Evolutionary conservation across 92 coral and sea anemone genomes (phyloP).

Genomic region (Porites rus): DNA sequence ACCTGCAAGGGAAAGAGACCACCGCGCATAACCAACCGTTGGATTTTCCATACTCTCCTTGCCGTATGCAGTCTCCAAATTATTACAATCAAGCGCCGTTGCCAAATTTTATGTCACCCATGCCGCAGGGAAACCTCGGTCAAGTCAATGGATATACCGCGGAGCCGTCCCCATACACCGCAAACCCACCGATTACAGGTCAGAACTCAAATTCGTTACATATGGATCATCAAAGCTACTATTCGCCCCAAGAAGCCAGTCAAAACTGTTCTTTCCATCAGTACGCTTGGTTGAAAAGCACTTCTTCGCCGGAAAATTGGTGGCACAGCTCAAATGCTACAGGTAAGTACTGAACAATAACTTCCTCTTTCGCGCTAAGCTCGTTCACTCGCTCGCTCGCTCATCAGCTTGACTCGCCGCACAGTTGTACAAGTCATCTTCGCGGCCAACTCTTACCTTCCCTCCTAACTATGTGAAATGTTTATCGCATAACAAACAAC

Average conservation of each 20-base stretch:
- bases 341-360: slow-evolving; percentile 54
- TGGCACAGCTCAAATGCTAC: slow-evolving; percentile 85
- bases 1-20: slow-evolving; percentile 80
- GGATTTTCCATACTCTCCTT: slow-evolving; percentile 96
- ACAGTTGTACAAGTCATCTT: background rate
- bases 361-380: slow-evolving; percentile 30
- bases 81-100: slow-evolving; percentile 91
- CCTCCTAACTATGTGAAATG: slow-evolving; percentile 23
- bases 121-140: slow-evolving; percentile 89
- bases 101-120: slow-evolving; percentile 89
- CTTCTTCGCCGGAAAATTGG: slow-evolving; percentile 91
- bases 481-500: slow-evolving; percentile 51
- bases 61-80: slow-evolving; percentile 99
- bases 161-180: slow-evolving; percentile 81
- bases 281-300: slow-evolving; percentile 98
- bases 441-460: background rate
- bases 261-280: slow-evolving; percentile 97
- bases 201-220: slow-evolving; percentile 81
- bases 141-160: slow-evolving; percentile 90
- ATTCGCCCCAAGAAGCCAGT: slow-evolving; percentile 78
- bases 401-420: slow-evolving; percentile 3
- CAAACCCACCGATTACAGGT: slow-evolving; percentile 84
- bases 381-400: background rate
- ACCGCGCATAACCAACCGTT: slow-evolving; percentile 77
- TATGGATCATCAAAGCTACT: slow-evolving; percentile 85